Evolutionary conservation across 2,888 invertebrate genomes (phyloP).

Genomic region (Sinhomidia bicolor): DNA sequence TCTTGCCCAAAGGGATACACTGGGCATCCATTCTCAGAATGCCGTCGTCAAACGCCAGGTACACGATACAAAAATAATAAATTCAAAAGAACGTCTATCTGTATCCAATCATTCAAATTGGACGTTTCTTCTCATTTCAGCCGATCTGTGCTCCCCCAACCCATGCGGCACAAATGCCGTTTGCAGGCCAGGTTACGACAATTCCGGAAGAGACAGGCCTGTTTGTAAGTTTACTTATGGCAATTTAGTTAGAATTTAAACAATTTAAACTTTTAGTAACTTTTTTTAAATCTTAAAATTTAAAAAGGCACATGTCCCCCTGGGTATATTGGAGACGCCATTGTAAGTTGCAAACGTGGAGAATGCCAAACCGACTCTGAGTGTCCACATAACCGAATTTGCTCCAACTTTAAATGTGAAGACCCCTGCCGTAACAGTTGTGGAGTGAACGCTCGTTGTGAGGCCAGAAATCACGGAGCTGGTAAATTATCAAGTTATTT

Average conservation of each 20-base stretch:
- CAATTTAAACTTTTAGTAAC: not conserved
- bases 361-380: conserved; percentile 90
- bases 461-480: conserved; percentile 78
- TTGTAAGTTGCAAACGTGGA: conserved; percentile 88
- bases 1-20: conserved; percentile 91
- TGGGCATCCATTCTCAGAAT: conserved; percentile 91
- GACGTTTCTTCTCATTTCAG: not conserved
- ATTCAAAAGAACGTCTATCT: not conserved
- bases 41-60: conserved; percentile 86
- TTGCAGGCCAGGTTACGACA: conserved; percentile 92
- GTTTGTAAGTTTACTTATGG: not conserved
- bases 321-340: conserved; percentile 86
- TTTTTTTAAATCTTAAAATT: not conserved
- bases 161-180: conserved; percentile 91
- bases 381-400: conserved; percentile 89
- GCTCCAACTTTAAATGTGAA: conserved; percentile 88
- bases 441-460: conserved; percentile 86
- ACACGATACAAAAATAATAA: not conserved
- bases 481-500: too few species aligned
- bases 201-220: conserved; percentile 88
- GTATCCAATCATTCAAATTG: not conserved
- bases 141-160: conserved; percentile 85
- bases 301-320: conserved; percentile 71
- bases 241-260: too few species aligned
- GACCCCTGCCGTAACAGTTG: conserved; percentile 83